A percentile compares a stretch with the other conserved stretches of the same genome.
These are phyloP conservation scores for Oasisia sp. DNA, from an alignment of 2,888 invertebrate genomes.

Conservation along the genomic window DNA sequence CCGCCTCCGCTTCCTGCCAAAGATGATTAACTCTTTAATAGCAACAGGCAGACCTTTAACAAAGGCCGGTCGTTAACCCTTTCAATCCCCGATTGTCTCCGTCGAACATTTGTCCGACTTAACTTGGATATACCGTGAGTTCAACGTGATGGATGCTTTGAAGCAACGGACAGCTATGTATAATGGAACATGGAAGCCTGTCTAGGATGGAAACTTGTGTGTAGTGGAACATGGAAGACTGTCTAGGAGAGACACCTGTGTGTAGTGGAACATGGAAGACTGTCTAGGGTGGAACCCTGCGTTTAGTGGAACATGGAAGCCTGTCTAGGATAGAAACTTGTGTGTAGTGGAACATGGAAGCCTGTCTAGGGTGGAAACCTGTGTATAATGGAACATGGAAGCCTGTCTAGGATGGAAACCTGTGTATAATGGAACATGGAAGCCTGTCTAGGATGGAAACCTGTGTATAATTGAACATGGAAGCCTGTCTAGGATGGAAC, in stretches of 20 bases:
- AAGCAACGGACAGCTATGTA: not conserved
- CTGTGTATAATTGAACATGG: too few species aligned
- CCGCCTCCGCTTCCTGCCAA: not conserved
- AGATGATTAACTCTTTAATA: constrained; percentile 13
- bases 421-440: not conserved
- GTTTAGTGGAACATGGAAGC: too few species aligned
- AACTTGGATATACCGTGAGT: not conserved
- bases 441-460: too few species aligned
- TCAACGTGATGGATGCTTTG: not conserved
- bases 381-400: not conserved
- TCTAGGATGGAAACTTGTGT: not conserved
- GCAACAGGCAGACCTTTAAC: constrained; percentile 1
- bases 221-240: not conserved
- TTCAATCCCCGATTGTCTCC: not conserved
- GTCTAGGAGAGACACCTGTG: too few species aligned
- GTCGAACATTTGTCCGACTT: not conserved
- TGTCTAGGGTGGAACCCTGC: too few species aligned
- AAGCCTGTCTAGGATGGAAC: too few species aligned
- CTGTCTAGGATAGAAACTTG: too few species aligned
- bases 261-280: too few species aligned
- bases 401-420: not conserved
- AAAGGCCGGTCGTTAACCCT: not conserved
- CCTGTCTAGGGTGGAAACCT: not conserved
- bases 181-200: not conserved
- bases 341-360: too few species aligned